Conservation (phyloP, 1,140 invertebrate genomes). For the Bombus affinis region DNA sequence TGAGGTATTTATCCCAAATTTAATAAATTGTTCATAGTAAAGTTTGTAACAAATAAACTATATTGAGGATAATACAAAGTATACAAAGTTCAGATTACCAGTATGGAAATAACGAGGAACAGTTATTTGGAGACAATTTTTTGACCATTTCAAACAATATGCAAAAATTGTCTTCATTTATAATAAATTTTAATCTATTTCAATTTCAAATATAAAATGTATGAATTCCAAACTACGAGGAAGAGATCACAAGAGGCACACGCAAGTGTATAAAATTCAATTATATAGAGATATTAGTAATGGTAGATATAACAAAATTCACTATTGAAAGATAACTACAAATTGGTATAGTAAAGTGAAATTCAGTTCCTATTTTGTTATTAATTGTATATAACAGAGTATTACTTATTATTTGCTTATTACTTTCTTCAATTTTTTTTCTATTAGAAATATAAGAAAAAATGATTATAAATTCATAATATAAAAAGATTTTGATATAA, state of each 20-base stretch:
- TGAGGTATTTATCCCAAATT: not conserved
- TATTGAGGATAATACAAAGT: no score
- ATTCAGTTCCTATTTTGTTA: not conserved
- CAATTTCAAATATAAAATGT: not conserved
- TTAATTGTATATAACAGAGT: not conserved
- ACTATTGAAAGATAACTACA: not conserved
- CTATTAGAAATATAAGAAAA: not conserved
- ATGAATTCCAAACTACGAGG: no score
- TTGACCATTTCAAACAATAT: not conserved
- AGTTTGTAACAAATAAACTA: not conserved
- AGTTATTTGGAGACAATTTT: slow-evolving; percentile 1
- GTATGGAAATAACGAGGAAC: slow-evolving; percentile 11
- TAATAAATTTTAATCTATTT: slow-evolving; percentile 61
- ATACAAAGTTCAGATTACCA: not conserved
- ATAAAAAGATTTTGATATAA: not conserved
- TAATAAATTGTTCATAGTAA: not conserved
- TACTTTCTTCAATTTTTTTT: not conserved
- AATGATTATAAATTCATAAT: not conserved
- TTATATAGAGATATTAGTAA: not conserved
- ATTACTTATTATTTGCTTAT: not conserved
- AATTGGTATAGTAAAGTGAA: not conserved
- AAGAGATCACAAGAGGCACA: no score
- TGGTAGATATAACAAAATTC: not conserved
- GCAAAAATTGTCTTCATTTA: slow-evolving; percentile 76
- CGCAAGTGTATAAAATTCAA: not conserved